A percentile compares a stretch with the other conserved stretches of the same genome.
Evolutionary conservation across 2,888 invertebrate species (phyloP).

Genomic region (Drosophila multiciliata): DNA sequence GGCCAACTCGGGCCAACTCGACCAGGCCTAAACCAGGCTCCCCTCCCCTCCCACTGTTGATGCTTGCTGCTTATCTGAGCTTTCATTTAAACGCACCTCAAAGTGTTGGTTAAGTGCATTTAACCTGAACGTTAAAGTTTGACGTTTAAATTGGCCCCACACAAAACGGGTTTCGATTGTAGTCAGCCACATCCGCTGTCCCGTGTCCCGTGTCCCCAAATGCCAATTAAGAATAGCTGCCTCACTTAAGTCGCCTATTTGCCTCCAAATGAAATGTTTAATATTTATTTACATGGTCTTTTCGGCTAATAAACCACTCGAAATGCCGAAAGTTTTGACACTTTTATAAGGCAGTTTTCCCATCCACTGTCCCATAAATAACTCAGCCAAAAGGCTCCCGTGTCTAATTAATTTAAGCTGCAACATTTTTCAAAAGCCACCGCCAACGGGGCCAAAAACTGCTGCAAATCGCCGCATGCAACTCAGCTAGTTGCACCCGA

Average conservation of each 20-base stretch:
- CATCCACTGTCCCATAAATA: conserved; percentile 74
- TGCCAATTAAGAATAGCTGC: conserved; percentile 24
- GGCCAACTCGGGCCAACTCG: conserved; percentile 6
- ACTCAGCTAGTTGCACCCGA: conserved; percentile 22
- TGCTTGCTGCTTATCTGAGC: conserved; percentile 62
- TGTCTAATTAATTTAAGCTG: conserved; percentile 67
- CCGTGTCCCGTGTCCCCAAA: conserved; percentile 15
- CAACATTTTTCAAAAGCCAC: conserved; percentile 53
- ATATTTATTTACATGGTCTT: conserved; percentile 73
- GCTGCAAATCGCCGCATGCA: conserved; percentile 42
- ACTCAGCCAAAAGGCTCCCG: conserved; percentile 72
- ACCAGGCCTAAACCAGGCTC: conserved; percentile 2
- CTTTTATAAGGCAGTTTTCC: conserved; percentile 78
- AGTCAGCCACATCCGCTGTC: conserved; percentile 56
- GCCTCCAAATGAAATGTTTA: conserved; percentile 40
- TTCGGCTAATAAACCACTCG: conserved; percentile 62
- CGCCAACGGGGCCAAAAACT: conserved; percentile 41
- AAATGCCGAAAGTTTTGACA: conserved; percentile 72
- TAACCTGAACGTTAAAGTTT: conserved; percentile 78
- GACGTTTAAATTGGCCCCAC: conserved; percentile 75
- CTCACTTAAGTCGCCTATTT: neutral
- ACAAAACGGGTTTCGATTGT: conserved; percentile 55
- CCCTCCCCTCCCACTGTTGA: conserved; percentile 8
- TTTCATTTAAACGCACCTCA: conserved; percentile 75
- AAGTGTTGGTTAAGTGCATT: conserved; percentile 81